phyloP scores from a whole-genome alignment of 2,797 vertebrate genomes.

The Bradypodion ventrale region DNA sequence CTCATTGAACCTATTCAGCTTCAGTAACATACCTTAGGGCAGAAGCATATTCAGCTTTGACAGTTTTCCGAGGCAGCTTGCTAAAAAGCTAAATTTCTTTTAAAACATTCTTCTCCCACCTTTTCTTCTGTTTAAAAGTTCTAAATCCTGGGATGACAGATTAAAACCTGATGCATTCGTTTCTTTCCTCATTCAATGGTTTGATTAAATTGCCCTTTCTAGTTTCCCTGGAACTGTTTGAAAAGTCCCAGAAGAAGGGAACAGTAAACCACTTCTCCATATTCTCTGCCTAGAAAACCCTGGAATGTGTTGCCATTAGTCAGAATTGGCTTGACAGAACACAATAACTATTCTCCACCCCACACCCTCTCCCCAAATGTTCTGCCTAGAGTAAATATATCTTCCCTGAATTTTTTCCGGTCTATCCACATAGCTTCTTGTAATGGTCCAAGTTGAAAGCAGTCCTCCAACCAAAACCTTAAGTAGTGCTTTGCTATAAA shows the following conservation, averaged over 20 bases:
- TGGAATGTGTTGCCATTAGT: too few species aligned
- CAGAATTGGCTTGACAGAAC: too few species aligned
- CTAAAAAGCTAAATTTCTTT: neutral
- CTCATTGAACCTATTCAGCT: too few species aligned
- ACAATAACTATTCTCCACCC: too few species aligned
- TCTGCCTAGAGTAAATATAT: neutral
- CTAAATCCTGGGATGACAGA: neutral
- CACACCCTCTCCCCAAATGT: neutral
- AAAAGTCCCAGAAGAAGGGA: too few species aligned
- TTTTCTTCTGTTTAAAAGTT: too few species aligned
- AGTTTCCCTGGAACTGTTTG: neutral
- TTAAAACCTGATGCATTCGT: neutral
- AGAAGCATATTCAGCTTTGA: neutral
- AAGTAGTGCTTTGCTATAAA: neutral
- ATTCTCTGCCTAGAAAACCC: too few species aligned
- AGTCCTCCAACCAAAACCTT: neutral
- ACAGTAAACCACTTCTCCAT: too few species aligned
- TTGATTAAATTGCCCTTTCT: neutral
- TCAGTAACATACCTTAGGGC: neutral
- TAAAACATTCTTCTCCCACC: too few species aligned
- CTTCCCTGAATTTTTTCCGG: neutral
- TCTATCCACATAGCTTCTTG: neutral
- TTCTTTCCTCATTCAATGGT: neutral
- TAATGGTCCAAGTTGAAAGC: neutral
- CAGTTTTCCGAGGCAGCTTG: neutral